Percentiles rank a stretch among this genome's conserved stretches.
Conservation (phyloP, 2,797 vertebrate species). For the Bufotes viridis region DNA sequence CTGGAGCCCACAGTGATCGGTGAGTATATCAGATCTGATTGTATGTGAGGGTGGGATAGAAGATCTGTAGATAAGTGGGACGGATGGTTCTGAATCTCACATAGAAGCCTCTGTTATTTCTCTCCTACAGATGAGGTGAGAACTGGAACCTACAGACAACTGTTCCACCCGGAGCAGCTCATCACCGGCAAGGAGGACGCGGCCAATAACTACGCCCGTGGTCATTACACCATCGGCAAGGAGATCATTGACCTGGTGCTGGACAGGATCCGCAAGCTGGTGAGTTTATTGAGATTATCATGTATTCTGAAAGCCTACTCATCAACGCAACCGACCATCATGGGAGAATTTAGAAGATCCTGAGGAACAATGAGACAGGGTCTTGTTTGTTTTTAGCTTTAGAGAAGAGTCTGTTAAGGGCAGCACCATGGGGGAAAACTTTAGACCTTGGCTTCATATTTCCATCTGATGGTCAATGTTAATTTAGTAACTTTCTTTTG, state of each 20-base stretch:
- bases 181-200: constrained; percentile 72
- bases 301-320: too few relatives aligned
- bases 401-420: background rate
- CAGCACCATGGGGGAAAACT: too few relatives aligned
- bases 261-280: constrained; percentile 44
- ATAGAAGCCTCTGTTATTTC: background rate
- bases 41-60: background rate
- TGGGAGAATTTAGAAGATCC: too few relatives aligned
- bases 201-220: constrained; percentile 76
- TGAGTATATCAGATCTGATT: background rate
- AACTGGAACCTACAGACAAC: constrained; percentile 66
- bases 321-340: too few relatives aligned
- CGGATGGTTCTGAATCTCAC: background rate
- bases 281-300: background rate
- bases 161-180: constrained; percentile 68
- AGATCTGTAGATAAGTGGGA: background rate
- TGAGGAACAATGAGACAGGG: too few relatives aligned
- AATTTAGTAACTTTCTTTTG: background rate
- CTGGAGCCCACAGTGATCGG: constrained; percentile 73
- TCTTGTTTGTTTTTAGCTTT: too few relatives aligned
- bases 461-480: too few relatives aligned
- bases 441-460: too few relatives aligned
- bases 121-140: constrained; percentile 31
- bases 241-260: constrained; percentile 72
- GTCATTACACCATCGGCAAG: constrained; percentile 78